These are phyloP conservation scores for Hipparchia sbordonii DNA, from an alignment of 2,888 invertebrate genomes.

Conservation along the genomic window DNA sequence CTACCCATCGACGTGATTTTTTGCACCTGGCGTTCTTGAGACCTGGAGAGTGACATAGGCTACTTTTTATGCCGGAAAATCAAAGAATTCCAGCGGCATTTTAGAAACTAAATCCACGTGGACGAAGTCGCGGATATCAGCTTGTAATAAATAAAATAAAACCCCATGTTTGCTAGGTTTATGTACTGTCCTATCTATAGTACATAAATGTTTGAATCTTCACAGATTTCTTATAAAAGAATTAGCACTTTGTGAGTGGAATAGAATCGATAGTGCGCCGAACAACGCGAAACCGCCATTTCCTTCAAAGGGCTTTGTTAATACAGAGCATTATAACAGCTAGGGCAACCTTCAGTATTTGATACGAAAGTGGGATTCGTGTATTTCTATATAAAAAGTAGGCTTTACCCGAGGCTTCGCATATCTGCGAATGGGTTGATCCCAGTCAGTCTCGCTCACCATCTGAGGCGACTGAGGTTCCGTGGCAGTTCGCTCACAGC, in stretches of 20 bases:
- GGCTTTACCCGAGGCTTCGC: too few relatives aligned
- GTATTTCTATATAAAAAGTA: too few relatives aligned
- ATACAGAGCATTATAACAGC: slow-evolving; percentile 15
- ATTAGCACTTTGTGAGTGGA: slow-evolving; percentile 6
- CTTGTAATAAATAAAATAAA: not conserved
- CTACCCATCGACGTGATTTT: too few relatives aligned
- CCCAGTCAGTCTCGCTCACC: too few relatives aligned
- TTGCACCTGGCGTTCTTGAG: too few relatives aligned
- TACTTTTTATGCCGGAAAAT: slow-evolving; percentile 1
- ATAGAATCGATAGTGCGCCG: not conserved
- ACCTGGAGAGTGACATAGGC: not conserved
- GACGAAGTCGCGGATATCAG: too few relatives aligned
- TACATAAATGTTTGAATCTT: not conserved
- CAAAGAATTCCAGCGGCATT: not conserved
- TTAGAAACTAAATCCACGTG: too few relatives aligned
- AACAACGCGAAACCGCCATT: slow-evolving; percentile 16
- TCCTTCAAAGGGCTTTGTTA: slow-evolving; percentile 24
- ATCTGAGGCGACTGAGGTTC: too few relatives aligned
- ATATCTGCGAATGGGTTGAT: too few relatives aligned
- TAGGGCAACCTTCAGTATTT: not conserved
- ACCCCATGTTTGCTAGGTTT: not conserved
- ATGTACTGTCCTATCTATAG: not conserved
- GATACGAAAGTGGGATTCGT: too few relatives aligned
- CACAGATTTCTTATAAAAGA: slow-evolving; percentile 8
- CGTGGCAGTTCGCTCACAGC: too few relatives aligned